phyloP scores from a whole-genome alignment of 2,797 vertebrate genomes.

The Lepus oiostolus region DNA sequence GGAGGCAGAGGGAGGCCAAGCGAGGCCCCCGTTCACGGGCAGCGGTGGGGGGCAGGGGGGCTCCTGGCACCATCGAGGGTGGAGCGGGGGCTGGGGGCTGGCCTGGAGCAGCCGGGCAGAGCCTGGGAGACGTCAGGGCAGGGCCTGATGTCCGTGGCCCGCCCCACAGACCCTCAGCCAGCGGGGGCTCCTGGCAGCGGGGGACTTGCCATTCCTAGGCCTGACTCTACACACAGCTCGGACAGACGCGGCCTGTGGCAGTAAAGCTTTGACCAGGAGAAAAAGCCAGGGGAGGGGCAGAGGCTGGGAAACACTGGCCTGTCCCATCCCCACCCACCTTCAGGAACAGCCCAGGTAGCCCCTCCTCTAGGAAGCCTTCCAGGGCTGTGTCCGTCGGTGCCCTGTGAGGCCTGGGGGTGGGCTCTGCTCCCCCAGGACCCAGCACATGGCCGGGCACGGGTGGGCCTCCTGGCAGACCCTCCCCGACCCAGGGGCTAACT shows the following conservation, averaged over 20 bases:
- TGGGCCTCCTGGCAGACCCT: background rate
- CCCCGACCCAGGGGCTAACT: rapidly evolving
- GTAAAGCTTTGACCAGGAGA: background rate
- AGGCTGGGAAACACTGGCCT: too few species aligned
- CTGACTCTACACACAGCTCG: rapidly evolving
- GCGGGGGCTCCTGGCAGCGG: too few species aligned
- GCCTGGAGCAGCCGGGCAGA: too few species aligned
- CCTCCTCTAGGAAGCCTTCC: conserved; percentile 24
- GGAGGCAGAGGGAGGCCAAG: too few species aligned
- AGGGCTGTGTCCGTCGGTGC: too few species aligned
- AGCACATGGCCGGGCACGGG: background rate
- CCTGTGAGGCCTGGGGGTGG: too few species aligned
- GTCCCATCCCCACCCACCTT: background rate
- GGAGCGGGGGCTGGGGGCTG: too few species aligned
- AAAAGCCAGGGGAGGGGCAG: background rate
- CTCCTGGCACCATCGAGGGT: background rate
- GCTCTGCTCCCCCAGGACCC: too few species aligned
- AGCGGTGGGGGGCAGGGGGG: background rate
- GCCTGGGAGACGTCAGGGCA: too few species aligned
- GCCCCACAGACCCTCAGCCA: too few species aligned
- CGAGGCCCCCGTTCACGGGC: background rate
- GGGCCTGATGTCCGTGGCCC: too few species aligned
- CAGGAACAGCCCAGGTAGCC: background rate
- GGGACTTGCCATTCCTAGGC: background rate
- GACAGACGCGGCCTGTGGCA: rapidly evolving